Evolutionary conservation across 2,113 vertebrate genomes (phyloP).

Genomic region (Podocnemis expansa): DNA sequence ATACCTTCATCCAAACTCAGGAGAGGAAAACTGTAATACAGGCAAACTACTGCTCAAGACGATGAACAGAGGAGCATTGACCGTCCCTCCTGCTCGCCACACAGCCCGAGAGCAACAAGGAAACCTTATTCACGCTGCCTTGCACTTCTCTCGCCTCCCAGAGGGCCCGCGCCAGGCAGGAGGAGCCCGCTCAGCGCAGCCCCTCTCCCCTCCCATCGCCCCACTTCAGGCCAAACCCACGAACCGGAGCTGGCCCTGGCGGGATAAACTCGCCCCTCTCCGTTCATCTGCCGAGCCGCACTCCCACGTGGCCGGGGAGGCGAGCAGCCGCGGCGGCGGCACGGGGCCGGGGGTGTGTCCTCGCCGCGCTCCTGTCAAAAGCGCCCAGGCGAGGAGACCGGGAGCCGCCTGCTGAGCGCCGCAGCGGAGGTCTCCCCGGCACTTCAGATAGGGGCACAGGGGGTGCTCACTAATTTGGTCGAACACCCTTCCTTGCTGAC

Average conservation of each 20-base stretch:
- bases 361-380: conserved; percentile 50
- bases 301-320: background rate
- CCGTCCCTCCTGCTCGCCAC: background rate
- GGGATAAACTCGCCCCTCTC: background rate
- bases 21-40: background rate
- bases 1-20: background rate
- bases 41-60: no score
- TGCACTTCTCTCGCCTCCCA: background rate
- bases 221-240: background rate
- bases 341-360: conserved; percentile 25
- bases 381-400: no score
- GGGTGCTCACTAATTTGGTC: no score
- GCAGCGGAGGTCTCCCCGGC: no score
- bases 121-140: background rate
- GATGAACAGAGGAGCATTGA: background rate
- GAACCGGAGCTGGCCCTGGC: background rate
- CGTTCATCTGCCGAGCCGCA: background rate
- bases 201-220: background rate
- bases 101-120: background rate
- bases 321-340: background rate
- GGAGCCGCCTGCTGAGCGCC: no score
- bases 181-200: background rate
- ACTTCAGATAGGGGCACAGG: no score
- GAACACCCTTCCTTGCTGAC: no score
- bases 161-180: background rate